Percentiles rank a stretch among this genome's conserved stretches.
Conservation (phyloP, 2,888 invertebrate species). For the Lissonota sp. region DNA sequence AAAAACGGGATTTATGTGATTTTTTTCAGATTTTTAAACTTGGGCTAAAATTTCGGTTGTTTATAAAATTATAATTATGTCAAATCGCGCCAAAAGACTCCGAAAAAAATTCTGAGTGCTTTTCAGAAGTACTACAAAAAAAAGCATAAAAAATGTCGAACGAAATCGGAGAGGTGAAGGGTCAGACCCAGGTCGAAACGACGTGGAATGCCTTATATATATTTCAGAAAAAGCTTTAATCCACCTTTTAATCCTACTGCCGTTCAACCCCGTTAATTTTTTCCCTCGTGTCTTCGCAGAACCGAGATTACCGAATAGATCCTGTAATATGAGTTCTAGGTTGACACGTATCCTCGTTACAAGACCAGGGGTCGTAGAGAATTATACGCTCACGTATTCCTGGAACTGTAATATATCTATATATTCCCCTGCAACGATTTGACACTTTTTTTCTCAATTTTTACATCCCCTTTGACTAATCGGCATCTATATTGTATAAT, state of each 20-base stretch:
- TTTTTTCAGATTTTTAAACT: no score
- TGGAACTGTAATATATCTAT: slow-evolving; percentile 19
- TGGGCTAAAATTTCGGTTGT: no score
- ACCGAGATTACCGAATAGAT: slow-evolving; percentile 46
- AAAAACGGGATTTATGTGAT: no score
- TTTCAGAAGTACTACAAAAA: no score
- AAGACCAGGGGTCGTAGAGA: slow-evolving; percentile 41
- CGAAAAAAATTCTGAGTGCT: no score
- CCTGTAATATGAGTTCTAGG: slow-evolving; percentile 58
- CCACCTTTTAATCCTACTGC: slow-evolving; percentile 59
- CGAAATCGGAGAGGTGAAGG: no score
- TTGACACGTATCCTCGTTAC: slow-evolving; percentile 54
- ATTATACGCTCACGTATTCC: slow-evolving; percentile 47
- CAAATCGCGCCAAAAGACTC: no score
- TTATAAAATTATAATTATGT: no score
- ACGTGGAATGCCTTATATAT: no score
- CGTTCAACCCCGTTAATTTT: slow-evolving; percentile 39
- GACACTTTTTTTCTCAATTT: slow-evolving; percentile 8
- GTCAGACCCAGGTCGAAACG: no score
- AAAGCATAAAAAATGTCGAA: no score
- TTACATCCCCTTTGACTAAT: not conserved
- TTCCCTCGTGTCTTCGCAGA: slow-evolving; percentile 48
- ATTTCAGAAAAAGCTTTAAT: slow-evolving; percentile 42
- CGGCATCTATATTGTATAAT: no score
- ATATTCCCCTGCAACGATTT: not conserved